Conservation (phyloP, 2,888 invertebrate species). For the Eristalinus sepulchralis region DNA sequence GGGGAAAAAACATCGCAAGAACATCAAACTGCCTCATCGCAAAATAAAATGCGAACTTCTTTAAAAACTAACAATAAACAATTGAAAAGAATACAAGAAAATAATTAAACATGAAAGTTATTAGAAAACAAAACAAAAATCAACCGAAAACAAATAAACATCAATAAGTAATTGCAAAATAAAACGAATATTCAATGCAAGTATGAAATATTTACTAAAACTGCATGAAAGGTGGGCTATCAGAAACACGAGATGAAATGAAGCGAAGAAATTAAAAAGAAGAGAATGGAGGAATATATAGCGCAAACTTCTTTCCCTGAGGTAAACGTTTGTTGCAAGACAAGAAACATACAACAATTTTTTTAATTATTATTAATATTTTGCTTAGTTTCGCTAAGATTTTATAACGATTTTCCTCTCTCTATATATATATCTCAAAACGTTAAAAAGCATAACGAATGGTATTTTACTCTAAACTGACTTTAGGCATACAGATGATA, state of each 20-base stretch:
- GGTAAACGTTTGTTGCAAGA: slow-evolving; percentile 35
- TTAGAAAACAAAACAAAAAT: slow-evolving; percentile 12
- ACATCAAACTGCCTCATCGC: slow-evolving; percentile 84
- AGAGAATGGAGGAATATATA: slow-evolving; percentile 2
- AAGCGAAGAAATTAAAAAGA: slow-evolving; percentile 23
- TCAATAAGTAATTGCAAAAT: slow-evolving; percentile 33
- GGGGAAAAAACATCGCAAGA: slow-evolving; percentile 86
- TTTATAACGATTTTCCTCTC: not conserved
- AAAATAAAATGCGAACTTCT: slow-evolving; percentile 85
- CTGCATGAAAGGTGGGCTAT: not conserved
- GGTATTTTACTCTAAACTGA: slow-evolving; percentile 33
- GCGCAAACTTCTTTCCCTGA: not conserved
- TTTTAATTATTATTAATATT: slow-evolving; percentile 11
- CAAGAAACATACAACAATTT: not conserved
- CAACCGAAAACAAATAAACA: slow-evolving; percentile 17
- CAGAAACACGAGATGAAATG: slow-evolving; percentile 11
- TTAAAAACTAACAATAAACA: slow-evolving; percentile 78
- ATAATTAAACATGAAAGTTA: slow-evolving; percentile 1
- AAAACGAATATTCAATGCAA: slow-evolving; percentile 54
- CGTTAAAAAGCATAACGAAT: slow-evolving; percentile 50
- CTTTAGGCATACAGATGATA: slow-evolving; percentile 27
- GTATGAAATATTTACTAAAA: slow-evolving; percentile 42
- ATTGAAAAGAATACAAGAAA: slow-evolving; percentile 11
- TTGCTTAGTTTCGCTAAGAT: slow-evolving; percentile 33
- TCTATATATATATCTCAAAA: slow-evolving; percentile 37